These are phyloP conservation scores for Drosophila percnosoma DNA, from an alignment of 2,888 invertebrate genomes.

Conservation along the genomic window DNA sequence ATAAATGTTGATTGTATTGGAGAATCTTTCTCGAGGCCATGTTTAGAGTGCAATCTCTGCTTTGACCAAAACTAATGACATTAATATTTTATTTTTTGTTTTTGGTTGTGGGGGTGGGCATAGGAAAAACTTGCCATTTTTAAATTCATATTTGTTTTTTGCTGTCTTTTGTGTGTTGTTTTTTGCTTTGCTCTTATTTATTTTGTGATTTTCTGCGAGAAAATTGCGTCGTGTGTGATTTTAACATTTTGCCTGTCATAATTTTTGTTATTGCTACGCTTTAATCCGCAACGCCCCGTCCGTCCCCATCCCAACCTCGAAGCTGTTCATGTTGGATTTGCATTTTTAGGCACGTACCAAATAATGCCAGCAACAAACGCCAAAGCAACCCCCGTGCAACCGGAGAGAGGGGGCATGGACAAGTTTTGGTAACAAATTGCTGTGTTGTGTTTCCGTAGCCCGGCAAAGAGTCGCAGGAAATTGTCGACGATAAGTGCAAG, in stretches of 20 bases:
- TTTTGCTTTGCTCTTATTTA: constrained; percentile 29
- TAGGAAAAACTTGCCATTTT: not conserved
- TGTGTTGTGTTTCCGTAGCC: constrained; percentile 46
- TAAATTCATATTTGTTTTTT: constrained; percentile 7
- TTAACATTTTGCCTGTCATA: constrained; percentile 22
- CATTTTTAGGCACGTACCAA: constrained; percentile 69
- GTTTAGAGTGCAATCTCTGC: constrained; percentile 1
- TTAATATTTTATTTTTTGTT: constrained; percentile 4
- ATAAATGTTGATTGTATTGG: not conserved
- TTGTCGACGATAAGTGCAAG: constrained; percentile 49
- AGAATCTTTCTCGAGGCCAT: not conserved
- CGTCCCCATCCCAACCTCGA: not conserved
- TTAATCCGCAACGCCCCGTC: constrained; percentile 5
- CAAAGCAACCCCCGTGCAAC: constrained; percentile 46
- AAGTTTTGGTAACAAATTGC: constrained; percentile 63
- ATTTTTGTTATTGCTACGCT: constrained; percentile 39
- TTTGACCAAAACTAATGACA: constrained; percentile 39
- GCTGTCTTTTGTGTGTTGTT: constrained; percentile 17
- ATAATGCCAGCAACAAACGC: constrained; percentile 26
- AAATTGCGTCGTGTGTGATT: constrained; percentile 31
- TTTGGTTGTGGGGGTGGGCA: not conserved
- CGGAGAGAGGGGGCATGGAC: not conserved
- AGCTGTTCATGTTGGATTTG: constrained; percentile 51
- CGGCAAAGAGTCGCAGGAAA: constrained; percentile 48
- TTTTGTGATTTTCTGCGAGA: constrained; percentile 26